phyloP scores from a whole-genome alignment of 2,888 invertebrate genomes.

The Himalopsyche japonica region DNA sequence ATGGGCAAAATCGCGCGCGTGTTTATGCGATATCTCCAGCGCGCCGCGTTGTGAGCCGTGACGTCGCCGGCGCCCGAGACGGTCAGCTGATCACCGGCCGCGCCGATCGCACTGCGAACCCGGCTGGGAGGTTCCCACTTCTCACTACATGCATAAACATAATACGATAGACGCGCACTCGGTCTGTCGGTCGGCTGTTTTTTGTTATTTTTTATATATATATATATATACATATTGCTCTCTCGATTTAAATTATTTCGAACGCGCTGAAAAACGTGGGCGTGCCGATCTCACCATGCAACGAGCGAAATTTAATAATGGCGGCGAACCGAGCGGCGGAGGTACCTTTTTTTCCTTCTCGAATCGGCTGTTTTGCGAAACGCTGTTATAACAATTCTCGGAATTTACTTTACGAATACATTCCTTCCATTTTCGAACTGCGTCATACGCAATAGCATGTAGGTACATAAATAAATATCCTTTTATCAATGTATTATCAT shows the following conservation, averaged over 20 bases:
- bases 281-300: not conserved
- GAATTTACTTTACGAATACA: not conserved
- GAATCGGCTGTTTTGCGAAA: not conserved
- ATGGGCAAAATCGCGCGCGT: not conserved
- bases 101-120: not conserved
- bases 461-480: no score
- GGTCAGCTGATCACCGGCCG: slow-evolving; percentile 8
- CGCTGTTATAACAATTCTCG: not conserved
- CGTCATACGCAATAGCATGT: no score
- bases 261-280: not conserved
- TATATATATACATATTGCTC: not conserved
- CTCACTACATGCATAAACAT: not conserved
- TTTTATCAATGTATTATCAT: no score
- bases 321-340: not conserved
- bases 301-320: not conserved
- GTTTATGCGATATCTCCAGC: not conserved
- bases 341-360: not conserved
- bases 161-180: not conserved
- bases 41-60: not conserved
- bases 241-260: not conserved
- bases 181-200: not conserved
- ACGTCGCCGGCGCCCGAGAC: slow-evolving; percentile 16
- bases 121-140: not conserved
- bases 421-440: no score
- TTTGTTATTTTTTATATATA: not conserved